Evolutionary conservation across 2,888 invertebrate genomes (phyloP), one percentile per base, ranked within the genome.

Genomic region (Caenorhabditis drosophilae): DNA sequence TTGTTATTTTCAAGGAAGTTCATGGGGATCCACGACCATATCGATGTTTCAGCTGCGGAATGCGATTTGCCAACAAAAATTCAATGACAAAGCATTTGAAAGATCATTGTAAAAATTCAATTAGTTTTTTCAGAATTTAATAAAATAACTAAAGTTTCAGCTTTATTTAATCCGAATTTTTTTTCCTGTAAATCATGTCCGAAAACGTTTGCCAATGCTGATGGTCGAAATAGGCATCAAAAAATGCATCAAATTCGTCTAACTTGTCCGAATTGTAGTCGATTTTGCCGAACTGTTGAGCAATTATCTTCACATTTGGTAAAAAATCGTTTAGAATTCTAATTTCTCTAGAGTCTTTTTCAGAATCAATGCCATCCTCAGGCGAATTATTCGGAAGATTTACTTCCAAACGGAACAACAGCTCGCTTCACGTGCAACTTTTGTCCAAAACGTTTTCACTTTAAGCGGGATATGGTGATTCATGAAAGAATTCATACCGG

Each of bases 401-500:
- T 23, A 20, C 42, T 42, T 23, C 42, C 42, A 23, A 64, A 64
- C 31, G 59, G 66, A 16, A 46, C 44, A 34, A 38, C 52, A 18
- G 59, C 66, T 1, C 61, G 78, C 22, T 76, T 58, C 55, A 60
- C 66, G 45, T 78, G 78, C 41, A 22, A 22, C 16, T 75, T 67
- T 51, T 78, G 78, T 52, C 59, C 61, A 6, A 58, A 67, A n/a
- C 49, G 62, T 25, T 78, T 78, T 44, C 76, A 76, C 42, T 70
- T 68, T 46, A 66, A 67, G 42, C 51, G 72, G 23, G 75, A 76
- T 49, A 73, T 73, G 70, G 66, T 75, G 2, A 70, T 75, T 3
- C 76, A 78, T 42, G 75, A 78, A 26, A 49, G 78, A 18, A 48
- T 70, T 0, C 78, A 78, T 34, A 78, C 78, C 9, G 78, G 78